Conservation (phyloP, 2,888 invertebrate species). For the Eretmocerus hayati region DNA sequence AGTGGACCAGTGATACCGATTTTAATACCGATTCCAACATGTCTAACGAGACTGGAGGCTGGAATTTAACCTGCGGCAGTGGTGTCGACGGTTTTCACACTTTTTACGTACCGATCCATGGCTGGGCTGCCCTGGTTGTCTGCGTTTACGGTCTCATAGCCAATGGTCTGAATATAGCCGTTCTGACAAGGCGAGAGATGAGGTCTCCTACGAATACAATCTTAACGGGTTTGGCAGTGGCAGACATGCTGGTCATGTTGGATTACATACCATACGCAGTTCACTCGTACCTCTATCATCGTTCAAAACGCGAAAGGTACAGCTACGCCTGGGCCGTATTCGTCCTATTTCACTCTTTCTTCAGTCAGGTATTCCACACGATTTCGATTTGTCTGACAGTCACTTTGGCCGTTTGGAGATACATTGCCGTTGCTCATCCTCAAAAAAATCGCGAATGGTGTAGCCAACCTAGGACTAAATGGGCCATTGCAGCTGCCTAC, state of each 20-base stretch:
- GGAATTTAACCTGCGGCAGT: constrained; percentile 51
- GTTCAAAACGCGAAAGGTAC: constrained; percentile 51
- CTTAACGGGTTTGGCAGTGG: constrained; percentile 81
- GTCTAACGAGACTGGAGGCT: not conserved
- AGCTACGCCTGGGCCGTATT: constrained; percentile 75
- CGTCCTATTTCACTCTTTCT: constrained; percentile 85
- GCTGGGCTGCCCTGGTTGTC: constrained; percentile 77
- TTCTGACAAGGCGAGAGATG: constrained; percentile 85
- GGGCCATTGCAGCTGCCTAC: constrained; percentile 63
- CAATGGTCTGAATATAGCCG: constrained; percentile 86
- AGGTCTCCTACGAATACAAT: constrained; percentile 86
- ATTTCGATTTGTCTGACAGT: constrained; percentile 91
- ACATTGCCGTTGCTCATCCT: constrained; percentile 77
- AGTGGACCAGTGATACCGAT: too few species aligned
- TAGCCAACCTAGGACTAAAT: constrained; percentile 70
- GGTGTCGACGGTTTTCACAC: constrained; percentile 57
- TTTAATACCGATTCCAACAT: constrained; percentile 6
- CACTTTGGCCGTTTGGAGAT: constrained; percentile 87
- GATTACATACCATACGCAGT: constrained; percentile 87
- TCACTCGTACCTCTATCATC: constrained; percentile 64
- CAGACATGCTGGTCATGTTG: constrained; percentile 90
- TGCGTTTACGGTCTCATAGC: constrained; percentile 86
- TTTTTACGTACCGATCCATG: constrained; percentile 70
- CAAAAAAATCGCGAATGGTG: constrained; percentile 77
- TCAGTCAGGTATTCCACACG: constrained; percentile 81